These are phyloP conservation scores for Ailuropoda melanoleuca DNA, from an alignment of 2,113 vertebrate genomes.

Conservation along the genomic window DNA sequence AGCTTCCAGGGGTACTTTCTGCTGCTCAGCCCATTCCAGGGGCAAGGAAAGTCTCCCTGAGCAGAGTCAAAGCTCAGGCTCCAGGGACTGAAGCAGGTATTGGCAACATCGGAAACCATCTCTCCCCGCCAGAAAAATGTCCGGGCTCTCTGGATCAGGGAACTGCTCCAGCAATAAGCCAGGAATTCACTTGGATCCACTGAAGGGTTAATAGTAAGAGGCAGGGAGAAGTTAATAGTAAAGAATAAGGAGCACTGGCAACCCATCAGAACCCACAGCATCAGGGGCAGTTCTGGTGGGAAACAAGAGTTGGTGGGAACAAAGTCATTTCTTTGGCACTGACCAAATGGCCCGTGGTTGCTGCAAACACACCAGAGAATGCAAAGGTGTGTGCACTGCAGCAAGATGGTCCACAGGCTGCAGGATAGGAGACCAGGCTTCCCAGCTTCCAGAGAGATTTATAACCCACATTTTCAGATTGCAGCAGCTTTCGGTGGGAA, in stretches of 20 bases:
- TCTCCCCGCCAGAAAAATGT: not conserved
- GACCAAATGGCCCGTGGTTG: not conserved
- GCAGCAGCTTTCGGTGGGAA: not conserved
- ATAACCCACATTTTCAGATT: not conserved
- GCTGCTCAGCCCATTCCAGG: not conserved
- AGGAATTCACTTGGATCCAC: not conserved
- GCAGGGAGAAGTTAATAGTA: no score
- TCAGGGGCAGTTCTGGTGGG: not conserved
- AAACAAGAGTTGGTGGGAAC: not conserved
- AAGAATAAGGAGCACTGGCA: not conserved
- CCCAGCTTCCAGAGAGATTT: not conserved
- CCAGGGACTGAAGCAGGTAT: not conserved
- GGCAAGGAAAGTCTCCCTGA: not conserved
- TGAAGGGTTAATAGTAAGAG: not conserved
- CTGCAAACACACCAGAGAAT: fast-evolving
- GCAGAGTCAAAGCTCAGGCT: not conserved
- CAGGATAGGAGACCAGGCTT: not conserved
- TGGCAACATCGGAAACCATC: not conserved
- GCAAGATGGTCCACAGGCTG: fast-evolving
- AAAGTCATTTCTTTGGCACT: not conserved
- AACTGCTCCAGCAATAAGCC: not conserved
- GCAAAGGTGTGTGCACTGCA: not conserved
- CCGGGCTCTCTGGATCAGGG: no score
- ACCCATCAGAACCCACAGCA: not conserved
- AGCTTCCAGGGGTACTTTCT: not conserved